Percentiles rank a stretch among this genome's conserved stretches.
These are phyloP conservation scores for Coluber constrictor DNA, from an alignment of 2,797 vertebrate genomes.

Conservation along the genomic window DNA sequence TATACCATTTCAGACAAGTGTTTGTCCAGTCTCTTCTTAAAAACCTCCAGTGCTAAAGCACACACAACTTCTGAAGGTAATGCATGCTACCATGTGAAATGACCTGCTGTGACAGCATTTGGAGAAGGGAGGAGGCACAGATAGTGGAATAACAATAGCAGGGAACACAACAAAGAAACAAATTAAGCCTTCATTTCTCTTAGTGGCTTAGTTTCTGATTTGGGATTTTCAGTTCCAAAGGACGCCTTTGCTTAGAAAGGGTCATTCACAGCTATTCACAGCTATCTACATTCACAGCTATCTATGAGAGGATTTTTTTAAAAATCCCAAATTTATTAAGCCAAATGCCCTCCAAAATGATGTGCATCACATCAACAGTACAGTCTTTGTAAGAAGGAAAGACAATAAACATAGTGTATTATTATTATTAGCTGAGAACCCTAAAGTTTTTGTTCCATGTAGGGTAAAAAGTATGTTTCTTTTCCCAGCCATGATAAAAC, in stretches of 20 bases:
- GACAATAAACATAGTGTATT: not conserved
- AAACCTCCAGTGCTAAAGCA: not conserved
- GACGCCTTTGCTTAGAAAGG: not conserved
- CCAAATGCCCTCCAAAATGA: not conserved
- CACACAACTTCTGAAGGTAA: not conserved
- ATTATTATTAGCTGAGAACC: not conserved
- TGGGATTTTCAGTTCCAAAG: not conserved
- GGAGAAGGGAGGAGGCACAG: not conserved
- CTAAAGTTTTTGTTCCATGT: slow-evolving; percentile 31
- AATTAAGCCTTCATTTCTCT: not conserved
- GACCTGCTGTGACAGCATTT: not conserved
- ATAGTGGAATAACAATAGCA: not conserved
- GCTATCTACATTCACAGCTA: no score
- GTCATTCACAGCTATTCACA: not conserved
- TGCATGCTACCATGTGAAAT: no score
- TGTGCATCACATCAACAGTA: not conserved
- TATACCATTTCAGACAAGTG: not conserved
- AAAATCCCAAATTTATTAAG: not conserved
- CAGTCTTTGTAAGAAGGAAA: not conserved
- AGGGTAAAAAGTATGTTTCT: not conserved
- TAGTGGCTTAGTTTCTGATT: not conserved
- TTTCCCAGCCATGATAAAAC: slow-evolving; percentile 30
- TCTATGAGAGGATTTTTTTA: not conserved
- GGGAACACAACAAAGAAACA: not conserved
- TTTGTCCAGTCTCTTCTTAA: not conserved